phyloP scores from a whole-genome alignment of 2,797 vertebrate species.

The Alouatta caraya region DNA sequence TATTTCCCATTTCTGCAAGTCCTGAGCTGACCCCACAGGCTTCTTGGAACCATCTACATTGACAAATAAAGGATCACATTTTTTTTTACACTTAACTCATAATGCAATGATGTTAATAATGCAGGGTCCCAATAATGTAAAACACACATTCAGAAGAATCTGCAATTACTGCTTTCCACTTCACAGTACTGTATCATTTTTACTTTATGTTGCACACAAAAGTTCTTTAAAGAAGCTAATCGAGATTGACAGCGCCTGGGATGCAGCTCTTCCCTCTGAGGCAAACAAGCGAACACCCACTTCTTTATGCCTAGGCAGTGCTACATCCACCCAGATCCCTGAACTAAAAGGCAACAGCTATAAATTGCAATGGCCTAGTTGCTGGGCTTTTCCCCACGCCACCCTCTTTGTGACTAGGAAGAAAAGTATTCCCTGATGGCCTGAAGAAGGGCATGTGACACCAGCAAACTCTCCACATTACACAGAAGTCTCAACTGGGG shows the following conservation, averaged over 20 bases:
- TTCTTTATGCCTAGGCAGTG: constrained; percentile 57
- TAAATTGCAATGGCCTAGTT: not conserved
- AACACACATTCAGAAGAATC: constrained; percentile 59
- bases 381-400: not conserved
- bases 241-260: constrained; percentile 69
- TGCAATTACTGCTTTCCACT: constrained; percentile 62
- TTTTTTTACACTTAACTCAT: not conserved
- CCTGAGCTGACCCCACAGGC: not conserved
- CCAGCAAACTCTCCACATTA: not conserved
- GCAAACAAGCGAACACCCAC: constrained; percentile 53
- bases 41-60: not conserved
- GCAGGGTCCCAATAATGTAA: constrained; percentile 38
- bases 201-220: constrained; percentile 65
- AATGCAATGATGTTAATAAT: constrained; percentile 30
- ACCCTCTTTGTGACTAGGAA: not conserved
- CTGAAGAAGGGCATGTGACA: not conserved
- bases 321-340: not conserved
- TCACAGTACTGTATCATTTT: constrained; percentile 62
- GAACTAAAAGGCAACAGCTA: not conserved
- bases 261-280: not conserved
- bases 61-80: not conserved
- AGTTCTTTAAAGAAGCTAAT: constrained; percentile 72
- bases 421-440: not conserved
- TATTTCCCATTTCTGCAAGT: not conserved
- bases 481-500: not conserved